Evolutionary conservation across 2,113 vertebrate species (phyloP).

Genomic region (Accipiter virgatus): DNA sequence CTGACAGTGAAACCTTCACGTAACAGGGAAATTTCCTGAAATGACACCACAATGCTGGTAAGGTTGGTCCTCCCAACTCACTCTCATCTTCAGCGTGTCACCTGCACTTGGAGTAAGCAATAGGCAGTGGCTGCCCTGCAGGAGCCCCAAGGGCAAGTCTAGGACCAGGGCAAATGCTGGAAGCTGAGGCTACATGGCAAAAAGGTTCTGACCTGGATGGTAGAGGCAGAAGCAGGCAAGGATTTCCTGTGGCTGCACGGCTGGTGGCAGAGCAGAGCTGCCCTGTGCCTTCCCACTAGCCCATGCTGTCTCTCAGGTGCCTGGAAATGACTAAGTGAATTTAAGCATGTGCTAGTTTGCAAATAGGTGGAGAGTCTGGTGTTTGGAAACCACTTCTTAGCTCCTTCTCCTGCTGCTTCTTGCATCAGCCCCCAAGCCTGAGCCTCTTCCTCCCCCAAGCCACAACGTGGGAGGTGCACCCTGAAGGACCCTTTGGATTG

Average conservation of each 20-base stretch:
- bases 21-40: background rate
- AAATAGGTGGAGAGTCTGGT: background rate
- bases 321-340: background rate
- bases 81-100: accelerated
- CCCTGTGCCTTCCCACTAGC: background rate
- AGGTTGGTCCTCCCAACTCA: background rate
- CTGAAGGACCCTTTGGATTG: background rate
- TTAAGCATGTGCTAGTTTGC: background rate
- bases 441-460: background rate
- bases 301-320: background rate
- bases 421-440: background rate
- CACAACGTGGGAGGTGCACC: background rate
- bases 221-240: background rate
- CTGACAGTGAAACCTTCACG: background rate
- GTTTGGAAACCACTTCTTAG: background rate
- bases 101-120: background rate
- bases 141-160: background rate
- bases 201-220: background rate
- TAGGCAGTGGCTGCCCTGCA: background rate
- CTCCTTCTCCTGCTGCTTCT: background rate
- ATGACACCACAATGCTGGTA: background rate
- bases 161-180: background rate
- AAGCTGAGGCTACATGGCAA: background rate
- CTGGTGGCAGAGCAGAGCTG: background rate
- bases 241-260: accelerated